Conservation (phyloP, 2,797 vertebrate genomes). For the Danio jaintianensis region DNA sequence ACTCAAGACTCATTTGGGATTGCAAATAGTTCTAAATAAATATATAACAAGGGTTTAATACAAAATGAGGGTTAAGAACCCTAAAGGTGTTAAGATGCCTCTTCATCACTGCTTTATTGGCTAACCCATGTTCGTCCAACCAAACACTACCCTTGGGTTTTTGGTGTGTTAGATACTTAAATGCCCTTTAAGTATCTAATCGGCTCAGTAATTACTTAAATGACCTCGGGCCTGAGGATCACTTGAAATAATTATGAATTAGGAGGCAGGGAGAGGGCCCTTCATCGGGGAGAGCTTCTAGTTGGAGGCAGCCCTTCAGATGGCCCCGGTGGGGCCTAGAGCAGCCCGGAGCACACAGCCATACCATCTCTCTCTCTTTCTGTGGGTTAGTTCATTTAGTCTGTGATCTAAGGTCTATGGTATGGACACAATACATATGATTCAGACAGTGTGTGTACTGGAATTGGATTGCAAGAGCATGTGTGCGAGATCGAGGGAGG, state of each 20-base stretch:
- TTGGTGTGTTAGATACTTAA: conserved; percentile 57
- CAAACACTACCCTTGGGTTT: conserved; percentile 56
- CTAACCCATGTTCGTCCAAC: conserved; percentile 62
- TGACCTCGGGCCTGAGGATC: conserved; percentile 66
- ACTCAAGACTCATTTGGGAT: not conserved
- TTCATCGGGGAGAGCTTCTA: conserved; percentile 60
- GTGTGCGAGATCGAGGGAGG: not conserved
- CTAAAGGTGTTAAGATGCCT: conserved; percentile 37
- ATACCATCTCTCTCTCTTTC: not conserved
- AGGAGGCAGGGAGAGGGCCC: conserved; percentile 59
- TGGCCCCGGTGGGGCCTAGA: conserved; percentile 46
- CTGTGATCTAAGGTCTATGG: not conserved
- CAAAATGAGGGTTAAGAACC: conserved; percentile 13
- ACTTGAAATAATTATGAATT: conserved; percentile 68
- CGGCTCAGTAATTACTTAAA: conserved; percentile 69
- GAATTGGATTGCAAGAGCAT: conserved; percentile 13
- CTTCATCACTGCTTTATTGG: conserved; percentile 33
- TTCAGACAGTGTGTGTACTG: not conserved
- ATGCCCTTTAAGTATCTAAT: conserved; percentile 70
- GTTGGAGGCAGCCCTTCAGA: conserved; percentile 60
- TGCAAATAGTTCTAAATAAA: not conserved
- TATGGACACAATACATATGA: not conserved
- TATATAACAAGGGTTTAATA: not conserved
- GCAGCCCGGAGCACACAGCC: conserved; percentile 38
- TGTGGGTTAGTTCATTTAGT: not conserved